phyloP scores from a whole-genome alignment of 1,140 invertebrate species.

The Coelopa frigida region DNA sequence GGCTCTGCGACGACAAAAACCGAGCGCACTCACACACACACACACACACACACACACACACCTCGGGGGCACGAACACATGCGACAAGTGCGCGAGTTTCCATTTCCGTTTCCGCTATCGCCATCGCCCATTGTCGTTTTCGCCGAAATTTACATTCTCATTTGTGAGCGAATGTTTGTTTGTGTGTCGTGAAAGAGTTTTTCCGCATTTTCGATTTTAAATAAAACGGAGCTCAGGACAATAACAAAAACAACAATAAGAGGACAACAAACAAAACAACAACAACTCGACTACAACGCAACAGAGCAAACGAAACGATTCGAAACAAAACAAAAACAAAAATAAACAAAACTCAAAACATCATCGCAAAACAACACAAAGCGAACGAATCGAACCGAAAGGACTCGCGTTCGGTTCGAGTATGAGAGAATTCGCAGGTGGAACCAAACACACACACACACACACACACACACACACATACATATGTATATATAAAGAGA shows the following conservation, averaged over 20 bases:
- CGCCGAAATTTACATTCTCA: slow-evolving; percentile 5
- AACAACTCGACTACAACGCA: background rate
- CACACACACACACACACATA: too few relatives aligned
- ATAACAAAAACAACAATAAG: background rate
- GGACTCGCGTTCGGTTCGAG: too few relatives aligned
- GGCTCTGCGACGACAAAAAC: background rate
- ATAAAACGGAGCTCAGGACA: background rate
- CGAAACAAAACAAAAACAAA: too few relatives aligned
- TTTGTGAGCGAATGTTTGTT: slow-evolving; percentile 4
- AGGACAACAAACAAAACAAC: background rate
- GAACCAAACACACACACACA: too few relatives aligned
- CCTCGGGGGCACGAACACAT: background rate
- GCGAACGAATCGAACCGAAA: too few relatives aligned
- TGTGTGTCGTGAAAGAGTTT: slow-evolving; percentile 6
- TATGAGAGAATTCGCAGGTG: too few relatives aligned
- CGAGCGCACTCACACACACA: background rate
- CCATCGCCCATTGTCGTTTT: background rate
- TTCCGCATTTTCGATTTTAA: slow-evolving; percentile 2
- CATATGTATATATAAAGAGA: too few relatives aligned
- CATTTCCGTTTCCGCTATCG: background rate
- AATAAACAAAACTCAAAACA: too few relatives aligned
- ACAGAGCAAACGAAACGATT: background rate
- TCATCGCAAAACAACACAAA: too few relatives aligned
- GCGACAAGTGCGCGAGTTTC: slow-evolving; percentile 1
- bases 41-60: background rate